Percentiles rank a stretch among this genome's conserved stretches.
phyloP scores from a whole-genome alignment of 2,113 vertebrate species.

The Turnix velox region DNA sequence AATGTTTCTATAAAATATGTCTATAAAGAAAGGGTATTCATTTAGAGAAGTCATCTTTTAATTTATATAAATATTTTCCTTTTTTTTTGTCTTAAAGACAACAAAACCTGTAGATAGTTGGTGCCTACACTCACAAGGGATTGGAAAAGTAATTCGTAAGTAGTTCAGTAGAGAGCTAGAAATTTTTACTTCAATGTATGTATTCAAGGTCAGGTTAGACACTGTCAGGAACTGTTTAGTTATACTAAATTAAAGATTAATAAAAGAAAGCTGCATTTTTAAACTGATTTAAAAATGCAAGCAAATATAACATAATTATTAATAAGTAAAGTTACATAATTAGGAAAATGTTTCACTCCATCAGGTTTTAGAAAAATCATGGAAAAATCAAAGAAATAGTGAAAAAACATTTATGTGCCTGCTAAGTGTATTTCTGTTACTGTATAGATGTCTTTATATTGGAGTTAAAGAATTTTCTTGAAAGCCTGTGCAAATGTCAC shows the following conservation, averaged over 20 bases:
- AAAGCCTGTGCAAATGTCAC: neutral
- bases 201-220: neutral
- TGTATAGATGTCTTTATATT: neutral
- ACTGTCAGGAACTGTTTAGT: neutral
- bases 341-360: accelerated
- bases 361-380: neutral
- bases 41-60: neutral
- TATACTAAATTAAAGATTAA: too few relatives aligned
- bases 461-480: neutral
- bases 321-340: neutral
- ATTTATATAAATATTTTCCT: neutral
- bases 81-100: neutral
- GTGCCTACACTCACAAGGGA: neutral
- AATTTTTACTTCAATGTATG: neutral
- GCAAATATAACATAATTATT: neutral
- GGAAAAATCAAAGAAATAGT: neutral
- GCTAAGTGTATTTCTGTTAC: neutral
- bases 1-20: too few relatives aligned
- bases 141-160: neutral
- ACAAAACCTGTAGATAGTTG: neutral
- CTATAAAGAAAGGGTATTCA: neutral
- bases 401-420: accelerated
- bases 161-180: neutral
- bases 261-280: neutral
- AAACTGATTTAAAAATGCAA: neutral